phyloP scores from a whole-genome alignment of 1,140 invertebrate genomes.

The Drosophila guanche region DNA sequence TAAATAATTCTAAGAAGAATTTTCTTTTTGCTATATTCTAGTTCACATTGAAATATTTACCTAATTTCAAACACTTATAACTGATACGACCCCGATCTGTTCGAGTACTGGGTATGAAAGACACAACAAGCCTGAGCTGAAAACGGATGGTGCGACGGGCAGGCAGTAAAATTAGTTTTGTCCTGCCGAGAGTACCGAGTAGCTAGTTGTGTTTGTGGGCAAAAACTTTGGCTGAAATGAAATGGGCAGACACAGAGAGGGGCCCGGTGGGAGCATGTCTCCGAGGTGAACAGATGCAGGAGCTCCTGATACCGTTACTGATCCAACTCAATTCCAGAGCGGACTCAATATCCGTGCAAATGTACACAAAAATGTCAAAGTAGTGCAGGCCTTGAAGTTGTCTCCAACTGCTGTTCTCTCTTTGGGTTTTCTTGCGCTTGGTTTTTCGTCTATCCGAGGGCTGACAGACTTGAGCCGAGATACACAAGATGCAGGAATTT shows the following conservation, averaged over 20 bases:
- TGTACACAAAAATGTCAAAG: conserved; percentile 46
- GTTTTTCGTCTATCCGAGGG: not conserved
- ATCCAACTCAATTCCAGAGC: conserved; percentile 45
- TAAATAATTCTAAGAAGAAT: too few species aligned
- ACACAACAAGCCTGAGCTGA: conserved; percentile 31
- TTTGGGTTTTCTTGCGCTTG: not conserved
- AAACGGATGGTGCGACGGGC: conserved; percentile 40
- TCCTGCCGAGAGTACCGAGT: not conserved
- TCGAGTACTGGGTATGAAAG: not conserved
- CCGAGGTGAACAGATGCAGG: conserved; percentile 38
- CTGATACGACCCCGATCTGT: too few species aligned
- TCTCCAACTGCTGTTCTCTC: conserved; percentile 2
- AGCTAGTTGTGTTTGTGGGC: conserved; percentile 16
- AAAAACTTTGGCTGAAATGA: conserved; percentile 42
- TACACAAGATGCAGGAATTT: conserved; percentile 33
- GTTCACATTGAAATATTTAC: too few species aligned
- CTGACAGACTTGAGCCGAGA: conserved; percentile 15
- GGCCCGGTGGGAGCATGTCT: conserved; percentile 1
- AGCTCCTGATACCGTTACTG: conserved; percentile 26
- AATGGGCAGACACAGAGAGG: conserved; percentile 26
- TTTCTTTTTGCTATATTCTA: too few species aligned
- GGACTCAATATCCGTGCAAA: conserved; percentile 44
- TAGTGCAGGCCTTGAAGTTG: conserved; percentile 50
- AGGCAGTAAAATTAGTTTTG: conserved; percentile 66
- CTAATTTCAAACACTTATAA: too few species aligned